Evolutionary conservation across 2,888 invertebrate genomes (phyloP).

Genomic region (Pemphredon lugubris): DNA sequence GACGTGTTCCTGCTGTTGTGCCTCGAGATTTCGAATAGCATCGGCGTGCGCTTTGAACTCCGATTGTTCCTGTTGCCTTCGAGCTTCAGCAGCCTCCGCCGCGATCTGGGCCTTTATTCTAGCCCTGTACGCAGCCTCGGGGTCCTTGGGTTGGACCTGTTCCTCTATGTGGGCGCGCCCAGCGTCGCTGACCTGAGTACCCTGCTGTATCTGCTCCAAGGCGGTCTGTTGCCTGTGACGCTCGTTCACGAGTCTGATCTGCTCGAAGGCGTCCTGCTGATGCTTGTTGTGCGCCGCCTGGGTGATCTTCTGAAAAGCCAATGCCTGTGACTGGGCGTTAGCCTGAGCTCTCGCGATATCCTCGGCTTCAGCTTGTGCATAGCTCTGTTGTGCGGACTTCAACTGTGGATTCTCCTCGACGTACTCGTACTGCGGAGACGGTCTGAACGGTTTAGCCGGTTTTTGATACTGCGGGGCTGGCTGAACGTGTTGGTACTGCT

Average conservation of each 20-base stretch:
- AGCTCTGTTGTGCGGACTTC: constrained; percentile 48
- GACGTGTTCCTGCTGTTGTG: constrained; percentile 76
- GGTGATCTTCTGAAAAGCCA: constrained; percentile 77
- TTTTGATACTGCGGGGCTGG: constrained; percentile 49
- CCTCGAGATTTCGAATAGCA: constrained; percentile 76
- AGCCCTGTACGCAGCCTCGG: constrained; percentile 74
- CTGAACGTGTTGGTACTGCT: constrained; percentile 55
- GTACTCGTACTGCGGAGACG: constrained; percentile 69
- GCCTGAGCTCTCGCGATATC: constrained; percentile 74
- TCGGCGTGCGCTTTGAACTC: constrained; percentile 79
- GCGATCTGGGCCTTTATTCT: constrained; percentile 74
- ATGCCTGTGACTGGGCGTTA: constrained; percentile 74
- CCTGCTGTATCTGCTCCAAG: constrained; percentile 77
- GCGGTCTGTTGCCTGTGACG: constrained; percentile 74
- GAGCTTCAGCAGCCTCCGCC: constrained; percentile 74
- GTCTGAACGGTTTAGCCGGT: constrained; percentile 61
- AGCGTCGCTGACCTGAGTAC: constrained; percentile 76
- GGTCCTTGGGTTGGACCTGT: constrained; percentile 71
- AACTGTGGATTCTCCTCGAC: constrained; percentile 52
- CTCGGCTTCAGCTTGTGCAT: constrained; percentile 62
- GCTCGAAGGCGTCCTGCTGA: constrained; percentile 73
- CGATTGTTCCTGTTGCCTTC: constrained; percentile 75
- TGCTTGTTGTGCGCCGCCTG: constrained; percentile 76
- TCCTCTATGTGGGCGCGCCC: constrained; percentile 73
- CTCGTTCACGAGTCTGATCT: constrained; percentile 74